Evolutionary conservation across 35 echinoderm and acorn worm genomes (phyloP).

Genomic region (Amphiura filiformis): DNA sequence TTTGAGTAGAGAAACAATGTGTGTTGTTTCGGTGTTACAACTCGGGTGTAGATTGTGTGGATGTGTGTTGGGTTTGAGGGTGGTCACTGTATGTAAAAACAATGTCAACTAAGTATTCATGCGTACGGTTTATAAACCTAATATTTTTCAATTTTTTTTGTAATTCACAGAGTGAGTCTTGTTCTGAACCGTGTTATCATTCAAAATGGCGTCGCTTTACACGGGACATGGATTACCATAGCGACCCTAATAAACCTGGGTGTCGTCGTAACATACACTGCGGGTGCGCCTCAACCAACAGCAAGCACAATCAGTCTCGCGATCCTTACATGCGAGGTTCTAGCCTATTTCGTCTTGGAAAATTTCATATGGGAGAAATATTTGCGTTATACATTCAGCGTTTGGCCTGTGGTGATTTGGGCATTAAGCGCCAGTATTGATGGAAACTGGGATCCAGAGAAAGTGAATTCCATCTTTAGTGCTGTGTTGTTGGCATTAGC

Average conservation of each 20-base stretch:
- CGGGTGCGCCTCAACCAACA: slow-evolving; percentile 6
- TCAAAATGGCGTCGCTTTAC: slow-evolving; percentile 81
- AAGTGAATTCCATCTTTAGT: slow-evolving; percentile 20
- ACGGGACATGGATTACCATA: slow-evolving; percentile 84
- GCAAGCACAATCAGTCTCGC: slow-evolving; percentile 57
- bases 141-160: slow-evolving; percentile 13
- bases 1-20: too few species aligned
- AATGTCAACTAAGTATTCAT: too few species aligned
- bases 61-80: too few species aligned
- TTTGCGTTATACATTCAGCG: slow-evolving; percentile 75
- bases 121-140: too few species aligned
- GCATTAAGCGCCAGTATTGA: slow-evolving; percentile 60
- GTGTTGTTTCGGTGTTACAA: too few species aligned
- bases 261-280: slow-evolving; percentile 60
- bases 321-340: slow-evolving; percentile 57
- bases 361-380: slow-evolving; percentile 60
- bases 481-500: slow-evolving; percentile 8
- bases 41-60: too few species aligned
- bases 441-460: slow-evolving; percentile 45
- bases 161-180: slow-evolving; percentile 37
- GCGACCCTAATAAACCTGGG: slow-evolving; percentile 85
- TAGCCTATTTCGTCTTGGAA: slow-evolving; percentile 67
- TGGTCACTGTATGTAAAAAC: too few species aligned
- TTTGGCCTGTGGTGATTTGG: slow-evolving; percentile 66
- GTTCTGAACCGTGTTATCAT: slow-evolving; percentile 52